Evolutionary conservation across 2,797 vertebrate species (phyloP).

Genomic region (Epinephelus malabaricus): DNA sequence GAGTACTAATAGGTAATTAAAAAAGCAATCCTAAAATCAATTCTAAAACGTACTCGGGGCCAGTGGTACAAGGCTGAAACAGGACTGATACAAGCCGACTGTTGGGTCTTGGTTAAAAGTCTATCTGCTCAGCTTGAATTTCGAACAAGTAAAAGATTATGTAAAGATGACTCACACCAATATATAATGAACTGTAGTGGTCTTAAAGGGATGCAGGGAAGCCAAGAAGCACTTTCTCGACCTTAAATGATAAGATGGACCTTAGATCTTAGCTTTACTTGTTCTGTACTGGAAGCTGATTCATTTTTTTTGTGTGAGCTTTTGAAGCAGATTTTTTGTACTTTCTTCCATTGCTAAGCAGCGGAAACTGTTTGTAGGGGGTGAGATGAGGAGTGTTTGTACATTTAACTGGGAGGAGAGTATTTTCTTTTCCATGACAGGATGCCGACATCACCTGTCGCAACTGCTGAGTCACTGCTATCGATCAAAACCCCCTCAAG

Average conservation of each 20-base stretch:
- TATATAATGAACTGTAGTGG: background rate
- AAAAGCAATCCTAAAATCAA: slow-evolving; percentile 28
- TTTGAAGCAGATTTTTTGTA: background rate
- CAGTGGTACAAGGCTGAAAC: background rate
- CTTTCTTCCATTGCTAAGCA: background rate
- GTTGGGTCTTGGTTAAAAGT: background rate
- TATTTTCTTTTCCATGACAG: slow-evolving; percentile 25
- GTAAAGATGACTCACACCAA: background rate
- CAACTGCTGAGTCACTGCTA: slow-evolving; percentile 32
- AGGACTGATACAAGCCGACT: background rate
- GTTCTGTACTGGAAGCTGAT: background rate
- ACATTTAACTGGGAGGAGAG: background rate
- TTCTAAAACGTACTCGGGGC: background rate
- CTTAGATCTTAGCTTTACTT: background rate
- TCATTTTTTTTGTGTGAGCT: background rate
- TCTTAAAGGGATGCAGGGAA: background rate
- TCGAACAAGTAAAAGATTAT: background rate
- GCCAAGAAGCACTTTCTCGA: background rate
- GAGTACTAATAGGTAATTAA: slow-evolving; percentile 16
- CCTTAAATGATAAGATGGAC: background rate
- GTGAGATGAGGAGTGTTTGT: background rate
- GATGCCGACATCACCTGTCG: background rate
- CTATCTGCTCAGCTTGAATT: background rate
- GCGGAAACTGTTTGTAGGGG: background rate
- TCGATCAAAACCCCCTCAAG: slow-evolving; percentile 24